Conservation (phyloP, 2,888 invertebrate genomes). For the Torymus texanus region DNA sequence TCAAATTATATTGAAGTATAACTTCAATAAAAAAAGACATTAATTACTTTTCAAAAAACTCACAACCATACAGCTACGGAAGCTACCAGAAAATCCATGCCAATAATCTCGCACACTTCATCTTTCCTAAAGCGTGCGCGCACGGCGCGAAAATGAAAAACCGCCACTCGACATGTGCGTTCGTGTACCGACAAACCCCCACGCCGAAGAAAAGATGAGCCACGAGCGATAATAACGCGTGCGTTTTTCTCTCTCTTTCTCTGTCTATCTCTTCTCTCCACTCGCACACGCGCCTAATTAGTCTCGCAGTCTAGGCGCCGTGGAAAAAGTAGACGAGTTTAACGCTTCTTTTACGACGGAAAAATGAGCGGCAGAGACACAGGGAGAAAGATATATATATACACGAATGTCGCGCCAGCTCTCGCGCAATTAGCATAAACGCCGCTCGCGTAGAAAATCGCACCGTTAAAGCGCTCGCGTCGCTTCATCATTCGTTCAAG, state of each 20-base stretch:
- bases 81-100: too few relatives aligned
- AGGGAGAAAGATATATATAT: too few relatives aligned
- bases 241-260: background rate
- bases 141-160: too few relatives aligned
- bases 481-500: constrained; percentile 14
- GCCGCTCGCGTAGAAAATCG: constrained; percentile 26
- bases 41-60: too few relatives aligned
- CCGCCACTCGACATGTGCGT: too few relatives aligned
- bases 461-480: background rate
- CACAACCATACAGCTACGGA: too few relatives aligned
- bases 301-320: constrained; percentile 24
- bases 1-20: too few relatives aligned
- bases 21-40: too few relatives aligned
- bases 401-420: constrained; percentile 4
- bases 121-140: too few relatives aligned
- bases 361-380: constrained; percentile 27
- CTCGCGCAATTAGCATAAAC: constrained; percentile 52
- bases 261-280: background rate
- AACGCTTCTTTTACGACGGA: constrained; percentile 51
- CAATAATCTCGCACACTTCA: too few relatives aligned
- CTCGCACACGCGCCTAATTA: constrained; percentile 52
- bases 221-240: constrained; percentile 27
- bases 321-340: constrained; percentile 32
- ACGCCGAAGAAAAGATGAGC: too few relatives aligned
- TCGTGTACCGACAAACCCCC: too few relatives aligned